Percentiles rank a stretch among this genome's conserved stretches.
Evolutionary conservation across 2,113 vertebrate species (phyloP).

Genomic region (Megalops atlanticus): DNA sequence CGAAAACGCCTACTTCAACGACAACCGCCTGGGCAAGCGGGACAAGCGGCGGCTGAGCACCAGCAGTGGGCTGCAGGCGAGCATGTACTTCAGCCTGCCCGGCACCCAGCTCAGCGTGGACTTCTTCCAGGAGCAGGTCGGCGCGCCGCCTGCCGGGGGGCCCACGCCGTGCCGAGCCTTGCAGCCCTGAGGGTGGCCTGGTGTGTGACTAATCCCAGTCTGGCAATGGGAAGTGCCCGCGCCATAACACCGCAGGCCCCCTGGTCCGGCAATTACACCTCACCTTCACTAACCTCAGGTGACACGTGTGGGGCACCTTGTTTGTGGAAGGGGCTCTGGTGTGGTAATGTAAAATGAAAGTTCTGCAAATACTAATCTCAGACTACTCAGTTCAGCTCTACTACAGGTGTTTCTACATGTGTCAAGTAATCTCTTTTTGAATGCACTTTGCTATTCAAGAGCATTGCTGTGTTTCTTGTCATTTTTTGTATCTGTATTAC

Average conservation of each 20-base stretch:
- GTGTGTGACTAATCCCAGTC: neutral
- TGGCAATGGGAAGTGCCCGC: neutral
- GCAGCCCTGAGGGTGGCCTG: neutral
- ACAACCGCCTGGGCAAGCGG: conserved; percentile 67
- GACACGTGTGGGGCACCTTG: neutral
- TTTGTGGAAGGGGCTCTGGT: too few species aligned
- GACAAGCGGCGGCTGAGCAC: conserved; percentile 64
- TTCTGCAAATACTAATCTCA: too few species aligned
- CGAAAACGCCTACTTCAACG: conserved; percentile 72
- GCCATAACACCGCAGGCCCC: neutral
- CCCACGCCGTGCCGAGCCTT: neutral
- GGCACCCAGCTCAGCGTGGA: conserved; percentile 70
- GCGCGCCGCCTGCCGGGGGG: conserved; percentile 11
- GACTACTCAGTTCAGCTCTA: too few species aligned
- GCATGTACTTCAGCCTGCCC: conserved; percentile 70
- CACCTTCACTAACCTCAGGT: neutral
- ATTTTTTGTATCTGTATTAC: neutral
- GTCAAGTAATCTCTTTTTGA: neutral
- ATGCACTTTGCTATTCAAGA: neutral
- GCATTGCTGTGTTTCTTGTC: neutral
- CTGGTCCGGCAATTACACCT: neutral
- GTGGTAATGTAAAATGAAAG: too few species aligned
- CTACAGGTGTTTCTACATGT: neutral
- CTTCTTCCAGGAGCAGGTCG: conserved; percentile 75
- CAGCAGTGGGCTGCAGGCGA: conserved; percentile 53